Conservation (phyloP, 1,140 invertebrate species). For the Cotesia vestalis region DNA sequence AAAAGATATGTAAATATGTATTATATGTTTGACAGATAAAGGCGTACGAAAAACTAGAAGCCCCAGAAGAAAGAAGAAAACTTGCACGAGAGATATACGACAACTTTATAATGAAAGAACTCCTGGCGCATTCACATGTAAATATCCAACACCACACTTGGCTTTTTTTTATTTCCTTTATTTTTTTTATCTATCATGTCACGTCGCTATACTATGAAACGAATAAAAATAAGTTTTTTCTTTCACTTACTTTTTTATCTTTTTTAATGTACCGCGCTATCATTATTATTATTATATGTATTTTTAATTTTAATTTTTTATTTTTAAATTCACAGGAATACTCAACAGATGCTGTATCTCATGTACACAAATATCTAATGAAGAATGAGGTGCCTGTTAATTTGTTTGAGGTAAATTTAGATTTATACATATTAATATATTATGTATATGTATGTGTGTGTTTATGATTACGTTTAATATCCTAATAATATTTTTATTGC, state of each 20-base stretch:
- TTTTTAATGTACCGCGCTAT: conserved; percentile 18
- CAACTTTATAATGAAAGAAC: conserved; percentile 99
- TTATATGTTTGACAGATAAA: conserved; percentile 82
- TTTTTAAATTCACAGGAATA: conserved; percentile 83
- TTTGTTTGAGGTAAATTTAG: conserved; percentile 89
- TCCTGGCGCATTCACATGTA: conserved; percentile 97
- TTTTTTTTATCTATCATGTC: not conserved
- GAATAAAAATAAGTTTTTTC: conserved; percentile 4
- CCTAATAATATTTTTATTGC: too few species aligned
- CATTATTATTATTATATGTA: conserved; percentile 18
- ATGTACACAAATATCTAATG: conserved; percentile 97
- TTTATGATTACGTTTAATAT: too few species aligned
- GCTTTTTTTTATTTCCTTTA: conserved; percentile 15
- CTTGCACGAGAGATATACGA: conserved; percentile 98
- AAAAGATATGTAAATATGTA: conserved; percentile 24
- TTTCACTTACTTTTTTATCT: not conserved
- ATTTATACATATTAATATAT: not conserved
- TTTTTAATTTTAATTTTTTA: conserved; percentile 5
- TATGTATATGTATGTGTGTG: not conserved
- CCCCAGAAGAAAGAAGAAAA: conserved; percentile 92
- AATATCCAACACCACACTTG: conserved; percentile 62
- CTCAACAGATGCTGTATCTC: conserved; percentile 93
- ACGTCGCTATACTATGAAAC: too few species aligned
- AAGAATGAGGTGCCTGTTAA: conserved; percentile 95
- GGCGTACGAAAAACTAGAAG: conserved; percentile 97